Base-by-base conservation (phyloP, 1,140 invertebrate genomes). In the Leptonema lineaticorne region DNA sequence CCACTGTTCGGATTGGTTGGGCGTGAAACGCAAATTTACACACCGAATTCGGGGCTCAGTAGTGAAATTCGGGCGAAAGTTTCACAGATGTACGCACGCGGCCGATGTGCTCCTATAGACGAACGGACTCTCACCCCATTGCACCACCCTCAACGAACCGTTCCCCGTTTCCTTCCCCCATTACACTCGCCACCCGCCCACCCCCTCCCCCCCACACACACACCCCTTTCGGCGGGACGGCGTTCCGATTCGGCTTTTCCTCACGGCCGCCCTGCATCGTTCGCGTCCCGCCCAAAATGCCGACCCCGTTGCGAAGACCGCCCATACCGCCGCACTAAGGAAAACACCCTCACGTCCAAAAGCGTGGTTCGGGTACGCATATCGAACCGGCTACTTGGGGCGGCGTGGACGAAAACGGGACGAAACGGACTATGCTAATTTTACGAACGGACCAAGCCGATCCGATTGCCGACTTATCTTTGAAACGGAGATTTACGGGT, bases 11-110 rank as follows among this genome's bases (percentile, higher is more conserved):
- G 53, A 41, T 59, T 48, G 65, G 27, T 48, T 67, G 56, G 65
- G 57, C 57, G 65, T 67, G 65, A 67, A 67, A 67, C 56, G 65
- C 65, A 67, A 67, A 67, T 67, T 67, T 67, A 67, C 65, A 67
- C 65, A 60, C 65, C 65, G 45, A 67, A 67, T 45, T 59, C 65
- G 57, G 45, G 50, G 33, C 65, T 60, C 53, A 67, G 65, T 67
- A 67, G 65, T 67, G 65, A 67, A 67, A 46, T 60, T 67, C 65
- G 65, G 60, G 56, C 65, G 16, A 46, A 67, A 60, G 56, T 60
- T 59, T 46, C 53, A 30, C 37, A 59, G 53, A 33, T 67, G 37
- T 48, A 18, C 56, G 65, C 27, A 57, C 50, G 24, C 57, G 48
- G 45, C 18, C 46, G 50, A 27, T 46, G 30, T 59, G 57, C 33